Evolutionary conservation across 2,113 vertebrate species (phyloP).

Genomic region (Gambusia holbrooki): DNA sequence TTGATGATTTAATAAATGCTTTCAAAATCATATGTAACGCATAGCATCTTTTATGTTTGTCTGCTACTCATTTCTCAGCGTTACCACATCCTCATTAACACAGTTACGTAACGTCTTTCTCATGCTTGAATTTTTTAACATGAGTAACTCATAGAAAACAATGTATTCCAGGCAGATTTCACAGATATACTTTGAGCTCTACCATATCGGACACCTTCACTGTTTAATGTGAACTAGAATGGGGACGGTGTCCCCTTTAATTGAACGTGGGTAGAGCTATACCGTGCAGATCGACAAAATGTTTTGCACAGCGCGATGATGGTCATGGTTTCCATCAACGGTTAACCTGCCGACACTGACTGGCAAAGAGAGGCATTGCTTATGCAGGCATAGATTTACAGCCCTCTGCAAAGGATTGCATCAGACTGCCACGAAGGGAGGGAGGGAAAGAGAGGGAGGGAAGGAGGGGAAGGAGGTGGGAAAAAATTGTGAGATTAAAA

Average conservation of each 20-base stretch:
- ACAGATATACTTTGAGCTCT: too few relatives aligned
- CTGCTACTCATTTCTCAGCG: background rate
- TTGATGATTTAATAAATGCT: background rate
- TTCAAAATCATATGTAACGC: too few relatives aligned
- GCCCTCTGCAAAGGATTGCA: constrained; percentile 79
- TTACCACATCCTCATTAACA: background rate
- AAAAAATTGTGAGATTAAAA: constrained; percentile 58
- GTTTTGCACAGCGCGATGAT: constrained; percentile 65
- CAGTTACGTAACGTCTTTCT: background rate
- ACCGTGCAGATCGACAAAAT: constrained; percentile 40
- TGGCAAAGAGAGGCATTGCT: constrained; percentile 53
- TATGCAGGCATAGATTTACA: constrained; percentile 76
- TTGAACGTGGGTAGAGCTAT: background rate
- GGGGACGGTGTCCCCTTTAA: background rate
- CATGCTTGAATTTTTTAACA: background rate
- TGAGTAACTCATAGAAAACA: background rate
- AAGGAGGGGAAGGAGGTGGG: constrained; percentile 46
- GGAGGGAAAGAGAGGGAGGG: constrained; percentile 30
- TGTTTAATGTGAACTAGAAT: background rate
- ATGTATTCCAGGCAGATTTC: background rate
- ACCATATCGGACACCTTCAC: too few relatives aligned
- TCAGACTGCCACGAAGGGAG: constrained; percentile 72
- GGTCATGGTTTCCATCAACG: constrained; percentile 56
- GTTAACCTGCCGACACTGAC: constrained; percentile 37
- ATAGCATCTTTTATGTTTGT: background rate